A percentile compares a stretch with the other conserved stretches of the same genome.
phyloP scores from a whole-genome alignment of 2,113 vertebrate species.

The Lonchura striata region DNA sequence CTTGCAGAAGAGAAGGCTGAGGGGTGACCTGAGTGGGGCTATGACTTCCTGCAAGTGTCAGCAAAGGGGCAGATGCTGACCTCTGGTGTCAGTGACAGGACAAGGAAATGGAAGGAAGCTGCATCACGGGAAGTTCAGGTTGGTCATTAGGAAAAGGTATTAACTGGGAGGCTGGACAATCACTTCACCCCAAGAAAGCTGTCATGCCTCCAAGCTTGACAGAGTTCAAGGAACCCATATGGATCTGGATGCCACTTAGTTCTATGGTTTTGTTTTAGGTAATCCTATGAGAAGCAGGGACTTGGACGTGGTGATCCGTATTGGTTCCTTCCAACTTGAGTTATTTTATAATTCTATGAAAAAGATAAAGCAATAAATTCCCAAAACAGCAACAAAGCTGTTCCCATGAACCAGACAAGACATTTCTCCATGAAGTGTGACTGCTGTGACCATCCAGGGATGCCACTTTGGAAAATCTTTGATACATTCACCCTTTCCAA shows the following conservation, averaged over 20 bases:
- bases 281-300: neutral
- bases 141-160: neutral
- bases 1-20: neutral
- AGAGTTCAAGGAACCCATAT: neutral
- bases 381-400: neutral
- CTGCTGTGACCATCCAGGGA: neutral
- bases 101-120: neutral
- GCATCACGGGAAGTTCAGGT: neutral
- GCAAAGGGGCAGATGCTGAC: neutral
- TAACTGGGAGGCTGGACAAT: rapidly evolving
- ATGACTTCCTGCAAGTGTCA: neutral
- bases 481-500: neutral
- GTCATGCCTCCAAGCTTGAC: neutral
- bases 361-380: neutral
- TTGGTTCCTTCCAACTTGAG: neutral
- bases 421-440: neutral
- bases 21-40: rapidly evolving
- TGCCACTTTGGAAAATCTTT: neutral
- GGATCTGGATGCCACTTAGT: neutral
- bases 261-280: neutral
- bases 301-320: neutral
- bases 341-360: neutral
- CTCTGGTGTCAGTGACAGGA: neutral
- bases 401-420: neutral
- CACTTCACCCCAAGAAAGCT: neutral